Percentiles rank a stretch among this genome's conserved stretches.
phyloP scores from a whole-genome alignment of 2,113 vertebrate genomes.

The Crotalus tigris region DNA sequence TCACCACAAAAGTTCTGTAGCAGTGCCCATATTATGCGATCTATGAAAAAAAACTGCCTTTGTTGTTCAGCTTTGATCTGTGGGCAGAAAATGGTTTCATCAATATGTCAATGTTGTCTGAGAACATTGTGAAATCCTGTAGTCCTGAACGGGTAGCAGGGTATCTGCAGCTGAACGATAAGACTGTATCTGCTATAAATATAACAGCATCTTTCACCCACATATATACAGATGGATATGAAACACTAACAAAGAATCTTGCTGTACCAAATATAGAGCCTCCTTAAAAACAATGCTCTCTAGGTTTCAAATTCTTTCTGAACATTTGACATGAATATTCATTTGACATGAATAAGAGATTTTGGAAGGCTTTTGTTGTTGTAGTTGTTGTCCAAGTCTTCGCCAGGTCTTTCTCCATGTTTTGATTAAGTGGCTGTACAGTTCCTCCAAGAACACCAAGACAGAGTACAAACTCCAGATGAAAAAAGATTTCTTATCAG shows the following conservation, averaged over 20 bases:
- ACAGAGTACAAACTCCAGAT: not conserved
- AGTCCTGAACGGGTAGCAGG: constrained; percentile 5
- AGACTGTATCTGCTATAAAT: constrained; percentile 20
- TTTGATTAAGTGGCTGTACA: not conserved
- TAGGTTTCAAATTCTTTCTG: constrained; percentile 11
- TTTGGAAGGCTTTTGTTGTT: not conserved
- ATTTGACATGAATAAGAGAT: not conserved
- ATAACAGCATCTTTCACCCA: constrained; percentile 9
- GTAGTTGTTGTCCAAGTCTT: not conserved
- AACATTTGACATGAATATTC: not conserved
- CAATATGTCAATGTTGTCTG: constrained; percentile 15
- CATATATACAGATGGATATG: constrained; percentile 10
- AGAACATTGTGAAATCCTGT: not conserved
- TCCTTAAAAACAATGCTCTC: constrained; percentile 1
- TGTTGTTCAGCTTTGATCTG: constrained; percentile 19
- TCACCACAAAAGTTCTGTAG: not conserved
- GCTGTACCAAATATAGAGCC: constrained; percentile 13
- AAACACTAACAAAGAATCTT: not conserved
- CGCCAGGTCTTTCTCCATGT: not conserved
- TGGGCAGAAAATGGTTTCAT: constrained; percentile 13
- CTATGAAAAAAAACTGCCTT: not conserved
- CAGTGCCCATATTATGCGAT: not conserved
- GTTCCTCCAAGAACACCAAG: not conserved
- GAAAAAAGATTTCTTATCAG: not conserved
- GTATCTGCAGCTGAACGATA: constrained; percentile 21